Evolutionary conservation across 1,140 invertebrate species (phyloP), one percentile per base, ranked within the genome.

Genomic region (Frieseomelitta varia): DNA sequence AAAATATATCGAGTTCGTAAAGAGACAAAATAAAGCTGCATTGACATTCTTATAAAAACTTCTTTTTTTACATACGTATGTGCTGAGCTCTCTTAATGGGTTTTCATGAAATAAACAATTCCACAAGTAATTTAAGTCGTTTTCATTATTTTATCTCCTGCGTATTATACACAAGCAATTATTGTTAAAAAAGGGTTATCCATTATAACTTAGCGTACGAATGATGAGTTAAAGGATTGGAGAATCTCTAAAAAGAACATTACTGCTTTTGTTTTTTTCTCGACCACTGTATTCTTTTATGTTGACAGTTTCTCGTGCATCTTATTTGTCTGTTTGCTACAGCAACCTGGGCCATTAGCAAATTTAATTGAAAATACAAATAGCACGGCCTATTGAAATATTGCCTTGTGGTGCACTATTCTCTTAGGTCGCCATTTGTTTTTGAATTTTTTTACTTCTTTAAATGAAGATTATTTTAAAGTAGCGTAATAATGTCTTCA

Each of bases 131-230:
- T 86, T 85, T 86, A 75, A 79, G 47, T 84, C 63, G 56, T 77
- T 88, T 80, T 80, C 80, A 87, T 89, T 81, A 84, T 91, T 89
- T 88, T 76, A 88, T 91, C 75, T 76, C 80, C 72, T 87, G 85
- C 79, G 83, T 90, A 91, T 91, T 93, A 92, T 91, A 93, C 90
- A 92, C 73, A 88, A 92, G 91, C 84, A 85, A 90, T 91, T 80
- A 84, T 90, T 90, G 88, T 78, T 69, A 88, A 94, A 92, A 93
- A 93, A 93, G 92, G 87, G 91, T 92, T 91, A 85, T 91, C 72
- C 87, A 92, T 92, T 90, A 88, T 89, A 94, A 93, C 93, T 93
- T 94, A 93, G 81, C 91, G 90, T 88, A 91, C 85, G 88, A 92
- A 91, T 90, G 93, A 94, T 88, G 87, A 79, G 83, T 88, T 93